phyloP scores from a whole-genome alignment of 2,888 invertebrate genomes.

The Diabrotica balteata region DNA sequence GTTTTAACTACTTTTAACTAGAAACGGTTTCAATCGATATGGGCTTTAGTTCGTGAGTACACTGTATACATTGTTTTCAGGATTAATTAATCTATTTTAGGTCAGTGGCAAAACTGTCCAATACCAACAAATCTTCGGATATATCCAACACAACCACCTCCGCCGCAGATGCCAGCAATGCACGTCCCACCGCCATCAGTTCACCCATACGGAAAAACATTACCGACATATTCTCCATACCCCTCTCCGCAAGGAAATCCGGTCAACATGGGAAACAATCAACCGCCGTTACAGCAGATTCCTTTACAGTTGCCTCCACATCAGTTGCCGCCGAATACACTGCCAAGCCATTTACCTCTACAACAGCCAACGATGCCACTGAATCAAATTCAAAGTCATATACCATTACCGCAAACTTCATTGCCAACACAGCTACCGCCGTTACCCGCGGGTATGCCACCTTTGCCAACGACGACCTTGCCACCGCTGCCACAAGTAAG shows the following conservation, averaged over 20 bases:
- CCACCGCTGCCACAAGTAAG: conserved; percentile 16
- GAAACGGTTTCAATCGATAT: too few relatives aligned
- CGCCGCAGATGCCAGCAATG: conserved; percentile 23
- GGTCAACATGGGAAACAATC: conserved; percentile 5
- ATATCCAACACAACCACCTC: conserved; percentile 26
- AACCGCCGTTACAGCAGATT: conserved; percentile 8
- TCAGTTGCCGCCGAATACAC: conserved; percentile 7
- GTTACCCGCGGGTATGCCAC: conserved; percentile 2
- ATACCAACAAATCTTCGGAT: conserved; percentile 33
- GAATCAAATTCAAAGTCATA: conserved; percentile 1
- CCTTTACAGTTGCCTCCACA: conserved; percentile 2
- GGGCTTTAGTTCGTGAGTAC: too few relatives aligned
- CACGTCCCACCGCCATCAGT: background rate
- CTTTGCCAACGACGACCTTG: background rate
- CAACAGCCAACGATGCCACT: background rate
- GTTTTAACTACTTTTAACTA: too few relatives aligned
- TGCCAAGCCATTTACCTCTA: conserved; percentile 4
- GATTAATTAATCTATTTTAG: conserved; percentile 12
- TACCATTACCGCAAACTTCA: conserved; percentile 1
- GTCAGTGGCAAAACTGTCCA: conserved; percentile 46
- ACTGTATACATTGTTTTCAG: too few relatives aligned
- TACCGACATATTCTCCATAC: conserved; percentile 21
- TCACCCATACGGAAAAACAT: conserved; percentile 31
- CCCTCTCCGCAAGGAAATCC: conserved; percentile 5
- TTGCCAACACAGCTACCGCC: conserved; percentile 2